phyloP scores from a whole-genome alignment of 2,797 vertebrate species.

The Gila robusta region DNA sequence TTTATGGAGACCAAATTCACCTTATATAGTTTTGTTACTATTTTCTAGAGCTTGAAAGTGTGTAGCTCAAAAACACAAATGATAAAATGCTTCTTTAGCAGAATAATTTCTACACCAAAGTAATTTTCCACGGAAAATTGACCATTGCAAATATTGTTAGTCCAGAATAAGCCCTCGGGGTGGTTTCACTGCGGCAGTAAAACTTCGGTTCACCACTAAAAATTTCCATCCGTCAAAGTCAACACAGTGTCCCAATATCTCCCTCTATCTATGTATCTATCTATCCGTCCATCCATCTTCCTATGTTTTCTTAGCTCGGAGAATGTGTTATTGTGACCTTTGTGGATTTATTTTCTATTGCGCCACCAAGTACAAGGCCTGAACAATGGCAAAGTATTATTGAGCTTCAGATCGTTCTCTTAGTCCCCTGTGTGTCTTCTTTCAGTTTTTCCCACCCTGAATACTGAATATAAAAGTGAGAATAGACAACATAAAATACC shows the following conservation, averaged over 20 bases:
- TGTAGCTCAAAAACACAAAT: constrained; percentile 4
- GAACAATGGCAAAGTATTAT: constrained; percentile 12
- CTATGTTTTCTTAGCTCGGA: constrained; percentile 1
- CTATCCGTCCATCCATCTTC: constrained; percentile 21
- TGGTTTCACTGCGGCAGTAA: constrained; percentile 21
- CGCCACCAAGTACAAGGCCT: constrained; percentile 8
- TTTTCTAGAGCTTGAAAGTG: constrained; percentile 33
- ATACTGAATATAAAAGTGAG: constrained; percentile 16
- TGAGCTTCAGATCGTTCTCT: constrained; percentile 18
- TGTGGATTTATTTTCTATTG: constrained; percentile 24
- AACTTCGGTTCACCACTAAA: constrained; percentile 25
- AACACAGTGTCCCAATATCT: constrained; percentile 10
- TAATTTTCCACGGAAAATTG: constrained; percentile 31
- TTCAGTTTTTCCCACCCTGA: constrained; percentile 1
- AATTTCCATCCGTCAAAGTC: constrained; percentile 47
- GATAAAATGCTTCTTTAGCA: background rate
- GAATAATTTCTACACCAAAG: background rate
- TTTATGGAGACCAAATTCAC: constrained; percentile 11
- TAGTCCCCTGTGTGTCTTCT: background rate
- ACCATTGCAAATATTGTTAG: constrained; percentile 42
- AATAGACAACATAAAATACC: constrained; percentile 1
- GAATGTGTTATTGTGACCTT: constrained; percentile 35
- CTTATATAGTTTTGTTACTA: background rate
- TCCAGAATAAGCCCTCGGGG: background rate
- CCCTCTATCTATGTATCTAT: constrained; percentile 2